Evolutionary conservation across 2,888 invertebrate genomes (phyloP).

Genomic region (Cryptus viduatorius): DNA sequence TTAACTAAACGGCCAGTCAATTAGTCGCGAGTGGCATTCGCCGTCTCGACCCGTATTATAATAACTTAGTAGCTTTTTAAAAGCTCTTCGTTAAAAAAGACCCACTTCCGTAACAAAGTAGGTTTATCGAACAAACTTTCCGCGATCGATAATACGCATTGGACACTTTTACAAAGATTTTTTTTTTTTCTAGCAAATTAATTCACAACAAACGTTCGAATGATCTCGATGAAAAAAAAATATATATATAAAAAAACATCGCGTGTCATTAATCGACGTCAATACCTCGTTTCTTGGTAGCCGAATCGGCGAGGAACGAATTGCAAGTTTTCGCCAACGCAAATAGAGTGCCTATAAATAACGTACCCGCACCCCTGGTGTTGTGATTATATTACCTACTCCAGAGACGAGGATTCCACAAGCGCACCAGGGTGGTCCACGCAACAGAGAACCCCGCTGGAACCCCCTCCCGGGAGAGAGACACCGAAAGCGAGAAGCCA

Average conservation of each 20-base stretch:
- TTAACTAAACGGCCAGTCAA: conserved; percentile 58
- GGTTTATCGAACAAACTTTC: neutral
- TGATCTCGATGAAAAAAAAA: neutral
- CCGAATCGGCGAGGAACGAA: conserved; percentile 65
- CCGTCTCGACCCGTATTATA: neutral
- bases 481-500: conserved; percentile 57
- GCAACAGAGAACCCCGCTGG: conserved; percentile 54
- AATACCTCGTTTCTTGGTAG: conserved; percentile 37
- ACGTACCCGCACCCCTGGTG: conserved; percentile 82
- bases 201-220: neutral
- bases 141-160: neutral
- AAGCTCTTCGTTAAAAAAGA: conserved; percentile 4
- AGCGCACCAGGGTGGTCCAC: conserved; percentile 51
- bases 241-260: too few relatives aligned
- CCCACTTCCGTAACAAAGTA: neutral
- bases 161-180: neutral
- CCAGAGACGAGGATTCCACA: conserved; percentile 63
- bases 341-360: conserved; percentile 84
- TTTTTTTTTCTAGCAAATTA: neutral
- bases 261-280: conserved; percentile 35
- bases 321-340: conserved; percentile 63
- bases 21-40: conserved; percentile 51
- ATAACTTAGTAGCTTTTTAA: conserved; percentile 13
- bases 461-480: conserved; percentile 47
- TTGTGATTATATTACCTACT: conserved; percentile 84